A percentile compares a stretch with the other conserved stretches of the same genome.
These are phyloP conservation scores for Hypotaenidia okinawae DNA, from an alignment of 2,797 vertebrate genomes.

Conservation along the genomic window DNA sequence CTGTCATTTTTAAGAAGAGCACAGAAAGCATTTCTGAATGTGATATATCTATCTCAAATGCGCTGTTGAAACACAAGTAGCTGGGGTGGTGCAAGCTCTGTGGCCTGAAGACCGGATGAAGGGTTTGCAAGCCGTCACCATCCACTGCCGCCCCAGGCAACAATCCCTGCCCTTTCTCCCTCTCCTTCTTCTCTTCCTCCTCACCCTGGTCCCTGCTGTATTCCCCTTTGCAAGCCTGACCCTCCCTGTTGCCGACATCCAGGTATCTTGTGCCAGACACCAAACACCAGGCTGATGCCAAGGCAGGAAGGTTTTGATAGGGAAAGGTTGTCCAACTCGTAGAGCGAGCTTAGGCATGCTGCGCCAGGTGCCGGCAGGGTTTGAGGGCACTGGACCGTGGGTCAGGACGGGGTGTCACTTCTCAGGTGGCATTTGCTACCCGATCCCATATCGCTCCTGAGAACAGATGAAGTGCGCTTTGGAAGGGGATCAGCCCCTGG, in stretches of 20 bases:
- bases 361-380: not conserved
- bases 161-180: not conserved
- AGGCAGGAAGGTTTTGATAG: not conserved
- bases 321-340: not conserved
- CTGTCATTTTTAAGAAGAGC: not conserved
- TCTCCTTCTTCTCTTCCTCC: not conserved
- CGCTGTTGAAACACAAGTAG: not conserved
- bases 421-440: not conserved
- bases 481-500: not conserved
- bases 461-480: not conserved
- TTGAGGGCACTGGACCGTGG: not conserved
- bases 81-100: not conserved
- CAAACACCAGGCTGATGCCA: not conserved
- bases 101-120: not conserved
- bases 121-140: not conserved
- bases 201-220: not conserved
- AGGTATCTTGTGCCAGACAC: not conserved
- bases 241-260: not conserved
- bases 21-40: not conserved
- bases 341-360: fast-evolving
- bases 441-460: not conserved
- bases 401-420: fast-evolving
- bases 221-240: fast-evolving
- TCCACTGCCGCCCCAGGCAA: not conserved
- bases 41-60: not conserved